phyloP scores from a whole-genome alignment of 2,797 vertebrate species.

The Telmatherina bonti region DNA sequence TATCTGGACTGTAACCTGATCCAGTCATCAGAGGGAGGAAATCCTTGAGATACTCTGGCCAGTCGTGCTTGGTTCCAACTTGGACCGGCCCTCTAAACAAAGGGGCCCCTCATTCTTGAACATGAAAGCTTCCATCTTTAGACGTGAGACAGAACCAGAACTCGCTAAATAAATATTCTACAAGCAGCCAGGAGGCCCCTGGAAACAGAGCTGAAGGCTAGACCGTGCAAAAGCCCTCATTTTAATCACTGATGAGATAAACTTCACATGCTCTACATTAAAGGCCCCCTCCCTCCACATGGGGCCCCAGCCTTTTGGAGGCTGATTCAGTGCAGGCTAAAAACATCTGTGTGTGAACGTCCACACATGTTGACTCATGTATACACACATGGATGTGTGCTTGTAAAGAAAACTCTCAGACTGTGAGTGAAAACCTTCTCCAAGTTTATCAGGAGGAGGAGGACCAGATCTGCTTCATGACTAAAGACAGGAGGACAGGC shows the following conservation, averaged over 20 bases:
- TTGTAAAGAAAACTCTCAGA: too few species aligned
- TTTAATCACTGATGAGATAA: constrained; percentile 45
- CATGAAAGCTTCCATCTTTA: constrained; percentile 9
- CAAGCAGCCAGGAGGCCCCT: neutral
- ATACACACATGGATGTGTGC: neutral
- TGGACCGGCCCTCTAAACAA: too few species aligned
- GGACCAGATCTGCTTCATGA: too few species aligned
- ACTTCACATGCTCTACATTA: constrained; percentile 56
- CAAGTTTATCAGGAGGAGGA: too few species aligned
- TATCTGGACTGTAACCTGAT: too few species aligned
- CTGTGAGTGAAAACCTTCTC: too few species aligned
- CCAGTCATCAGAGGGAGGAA: accelerated
- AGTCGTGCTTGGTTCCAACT: too few species aligned
- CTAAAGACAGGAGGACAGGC: too few species aligned
- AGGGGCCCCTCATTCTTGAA: constrained; percentile 17
- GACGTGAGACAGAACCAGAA: neutral
- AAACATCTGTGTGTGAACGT: neutral
- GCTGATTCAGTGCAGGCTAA: constrained; percentile 44
- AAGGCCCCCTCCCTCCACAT: neutral
- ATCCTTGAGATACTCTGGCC: neutral
- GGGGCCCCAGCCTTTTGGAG: constrained; percentile 28
- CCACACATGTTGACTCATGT: neutral
- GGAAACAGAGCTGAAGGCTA: constrained; percentile 28
- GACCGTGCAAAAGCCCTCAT: constrained; percentile 5
- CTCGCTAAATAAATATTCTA: constrained; percentile 17